Percentiles rank a stretch among this genome's conserved stretches.
Evolutionary conservation across 1,140 invertebrate genomes (phyloP).

Genomic region (Patella vulgata): DNA sequence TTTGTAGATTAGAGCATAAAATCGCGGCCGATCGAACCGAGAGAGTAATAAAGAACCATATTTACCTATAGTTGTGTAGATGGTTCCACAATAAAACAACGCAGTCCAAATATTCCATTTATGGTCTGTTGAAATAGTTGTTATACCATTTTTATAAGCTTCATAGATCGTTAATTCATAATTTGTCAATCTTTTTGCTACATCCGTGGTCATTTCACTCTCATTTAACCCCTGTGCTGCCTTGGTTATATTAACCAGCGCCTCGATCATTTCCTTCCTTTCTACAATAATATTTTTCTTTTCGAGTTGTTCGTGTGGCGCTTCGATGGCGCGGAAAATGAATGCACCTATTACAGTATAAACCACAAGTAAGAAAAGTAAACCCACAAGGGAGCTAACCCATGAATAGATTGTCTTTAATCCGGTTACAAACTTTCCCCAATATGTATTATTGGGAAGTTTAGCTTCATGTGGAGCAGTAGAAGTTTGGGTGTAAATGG

Average conservation of each 20-base stretch:
- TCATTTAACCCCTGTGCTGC: background rate
- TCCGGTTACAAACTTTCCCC: background rate
- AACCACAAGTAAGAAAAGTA: background rate
- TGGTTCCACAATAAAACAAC: slow-evolving; percentile 3
- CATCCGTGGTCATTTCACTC: background rate
- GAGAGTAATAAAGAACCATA: too few relatives aligned
- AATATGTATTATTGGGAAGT: background rate
- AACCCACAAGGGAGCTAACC: background rate
- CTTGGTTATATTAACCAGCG: background rate
- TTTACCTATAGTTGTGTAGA: slow-evolving; percentile 6
- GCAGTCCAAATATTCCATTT: background rate
- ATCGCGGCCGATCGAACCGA: too few relatives aligned
- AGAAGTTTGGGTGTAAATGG: too few relatives aligned
- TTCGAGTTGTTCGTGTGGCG: background rate
- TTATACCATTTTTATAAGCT: slow-evolving; percentile 4
- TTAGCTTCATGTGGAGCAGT: background rate
- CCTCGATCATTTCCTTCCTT: background rate
- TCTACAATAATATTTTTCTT: background rate
- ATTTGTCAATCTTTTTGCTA: background rate
- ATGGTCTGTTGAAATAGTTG: background rate
- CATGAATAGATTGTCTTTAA: background rate
- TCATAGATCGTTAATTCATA: background rate
- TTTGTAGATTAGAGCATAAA: too few relatives aligned
- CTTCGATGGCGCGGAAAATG: slow-evolving; percentile 6
- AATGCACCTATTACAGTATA: background rate